phyloP scores from a whole-genome alignment of 2,797 vertebrate genomes.

The Alfaro cultratus region DNA sequence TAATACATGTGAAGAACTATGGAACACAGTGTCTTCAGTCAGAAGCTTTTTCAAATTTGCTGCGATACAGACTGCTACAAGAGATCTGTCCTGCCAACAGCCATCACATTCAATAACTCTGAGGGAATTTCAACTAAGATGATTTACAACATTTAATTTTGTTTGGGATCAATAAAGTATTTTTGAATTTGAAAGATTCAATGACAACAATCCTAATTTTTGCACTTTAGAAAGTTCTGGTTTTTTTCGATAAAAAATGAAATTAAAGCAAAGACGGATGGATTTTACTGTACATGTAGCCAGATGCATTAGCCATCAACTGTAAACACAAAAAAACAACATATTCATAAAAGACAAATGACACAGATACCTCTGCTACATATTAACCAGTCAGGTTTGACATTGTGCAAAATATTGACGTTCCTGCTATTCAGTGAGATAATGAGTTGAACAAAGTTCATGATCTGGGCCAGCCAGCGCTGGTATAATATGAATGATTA shows the following conservation, averaged over 20 bases:
- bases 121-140: too few species aligned
- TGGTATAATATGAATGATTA: conserved; percentile 49
- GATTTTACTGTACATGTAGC: background rate
- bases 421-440: background rate
- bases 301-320: background rate
- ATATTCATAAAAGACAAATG: background rate
- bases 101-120: too few species aligned
- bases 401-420: background rate
- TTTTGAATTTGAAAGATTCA: background rate
- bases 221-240: background rate
- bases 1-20: background rate
- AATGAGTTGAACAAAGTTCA: conserved; percentile 21
- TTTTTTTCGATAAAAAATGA: too few species aligned
- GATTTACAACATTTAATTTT: too few species aligned
- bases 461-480: background rate
- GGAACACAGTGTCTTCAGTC: too few species aligned
- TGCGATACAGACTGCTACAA: too few species aligned
- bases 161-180: too few species aligned
- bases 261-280: background rate
- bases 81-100: too few species aligned
- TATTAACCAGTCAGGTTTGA: conserved; percentile 24
- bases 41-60: too few species aligned
- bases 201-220: background rate
- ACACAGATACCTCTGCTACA: conserved; percentile 15
- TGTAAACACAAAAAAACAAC: background rate